Base-by-base conservation (phyloP, 64 coral and sea anemone species). In the Montipora capricornis region DNA sequence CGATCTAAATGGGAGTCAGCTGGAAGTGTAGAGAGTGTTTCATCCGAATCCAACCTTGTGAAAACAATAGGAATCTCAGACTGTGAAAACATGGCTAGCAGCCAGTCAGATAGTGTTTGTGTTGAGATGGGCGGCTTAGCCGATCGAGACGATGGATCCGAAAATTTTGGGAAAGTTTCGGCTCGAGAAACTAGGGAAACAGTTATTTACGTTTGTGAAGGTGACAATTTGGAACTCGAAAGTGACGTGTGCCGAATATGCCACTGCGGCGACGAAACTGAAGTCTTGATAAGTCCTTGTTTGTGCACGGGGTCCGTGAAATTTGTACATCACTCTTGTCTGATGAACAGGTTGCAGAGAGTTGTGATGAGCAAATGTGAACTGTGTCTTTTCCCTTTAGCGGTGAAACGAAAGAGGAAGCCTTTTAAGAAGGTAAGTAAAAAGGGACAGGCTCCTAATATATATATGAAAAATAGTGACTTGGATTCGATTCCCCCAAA, bases 261-360 rank as follows among this genome's bases (percentile, higher is more conserved):
- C 69, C 97, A 98, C 29, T 84, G 97, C 73, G 90, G 81, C 12
- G 77, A 90, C 0, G 98, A 99, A 2, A 37, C 69, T 7, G 98
- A 96, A 48, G 3, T 52, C 0, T 87, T 99, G 2, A 96, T 99
- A 9, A 99, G 98, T 82, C 98, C 98, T 8, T 99, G 98, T 89
- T 62, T 95, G 37, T 99, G 98, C 20, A 99, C 92, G 8, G 98
- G 98, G 1, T 96, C 98, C 53, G 92, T 99, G 4, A 92, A 92
- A 68, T 94, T 91, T 68, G 91, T 99, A 17, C 98, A 99, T 49
- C 95, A 99, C 16, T 80, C 89, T 0, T 99, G 98, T 87, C 84
- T 99, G 0, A 96, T 99, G 95, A 93, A 74, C 69, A 96, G 98
- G 98, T 68, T 99, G 49, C 91, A 99, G 44, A 91, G 92, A 77